These are phyloP conservation scores for Calyptomena viridis DNA, from an alignment of 2,113 vertebrate species.

Conservation along the genomic window DNA sequence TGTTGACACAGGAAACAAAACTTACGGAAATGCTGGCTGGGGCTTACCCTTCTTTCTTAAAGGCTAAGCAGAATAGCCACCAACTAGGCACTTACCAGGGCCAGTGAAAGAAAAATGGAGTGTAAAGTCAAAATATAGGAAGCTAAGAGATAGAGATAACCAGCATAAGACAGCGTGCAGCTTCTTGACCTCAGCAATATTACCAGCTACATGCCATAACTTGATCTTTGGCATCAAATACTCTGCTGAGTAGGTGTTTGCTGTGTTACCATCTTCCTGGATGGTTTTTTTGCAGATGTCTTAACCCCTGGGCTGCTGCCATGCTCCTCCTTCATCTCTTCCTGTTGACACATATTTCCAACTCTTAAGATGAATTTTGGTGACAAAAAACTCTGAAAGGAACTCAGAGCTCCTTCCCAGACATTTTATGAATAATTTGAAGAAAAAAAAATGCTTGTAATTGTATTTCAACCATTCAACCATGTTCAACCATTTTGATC, in stretches of 20 bases:
- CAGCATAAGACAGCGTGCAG: not conserved
- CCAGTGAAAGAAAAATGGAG: not conserved
- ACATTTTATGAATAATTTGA: not conserved
- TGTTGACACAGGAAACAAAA: conserved; percentile 53
- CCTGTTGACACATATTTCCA: not conserved
- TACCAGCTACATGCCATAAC: not conserved
- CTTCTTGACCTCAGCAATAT: conserved; percentile 14
- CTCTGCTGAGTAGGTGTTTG: conserved; percentile 25
- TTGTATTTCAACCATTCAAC: no score
- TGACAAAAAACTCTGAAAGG: not conserved
- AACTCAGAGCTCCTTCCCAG: not conserved
- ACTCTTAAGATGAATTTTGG: not conserved
- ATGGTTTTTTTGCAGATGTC: not conserved
- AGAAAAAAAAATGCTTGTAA: not conserved
- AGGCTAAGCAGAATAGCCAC: not conserved
- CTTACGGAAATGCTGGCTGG: not conserved
- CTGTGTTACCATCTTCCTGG: not conserved
- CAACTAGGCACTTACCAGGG: not conserved
- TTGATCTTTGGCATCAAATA: conserved; percentile 23
- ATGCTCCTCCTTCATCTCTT: not conserved
- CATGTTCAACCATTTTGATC: not conserved
- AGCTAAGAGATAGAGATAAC: conserved; percentile 35
- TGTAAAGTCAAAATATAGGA: not conserved
- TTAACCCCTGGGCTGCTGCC: not conserved
- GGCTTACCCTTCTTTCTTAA: conserved; percentile 5